Conservation (phyloP, 2,113 vertebrate species). For the Glaucomys volans region DNA sequence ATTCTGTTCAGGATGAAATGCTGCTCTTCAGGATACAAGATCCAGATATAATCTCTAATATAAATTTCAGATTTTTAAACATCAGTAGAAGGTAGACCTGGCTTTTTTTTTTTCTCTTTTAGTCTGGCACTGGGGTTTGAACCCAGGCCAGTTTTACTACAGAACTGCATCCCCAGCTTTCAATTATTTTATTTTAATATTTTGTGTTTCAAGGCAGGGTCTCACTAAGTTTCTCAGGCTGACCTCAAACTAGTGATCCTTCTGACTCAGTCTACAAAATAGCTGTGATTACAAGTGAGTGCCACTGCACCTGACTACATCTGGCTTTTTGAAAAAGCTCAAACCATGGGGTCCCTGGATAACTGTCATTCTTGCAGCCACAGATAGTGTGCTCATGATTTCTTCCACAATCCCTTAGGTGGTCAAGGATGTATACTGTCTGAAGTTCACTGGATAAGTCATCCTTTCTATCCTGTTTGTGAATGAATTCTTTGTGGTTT, state of each 20-base stretch:
- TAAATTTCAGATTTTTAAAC: not conserved
- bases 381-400: not conserved
- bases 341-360: not conserved
- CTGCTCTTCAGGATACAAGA: not conserved
- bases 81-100: not conserved
- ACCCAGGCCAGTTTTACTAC: no score
- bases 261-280: no score
- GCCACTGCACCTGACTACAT: not conserved
- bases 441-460: not conserved
- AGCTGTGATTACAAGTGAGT: no score
- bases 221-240: no score
- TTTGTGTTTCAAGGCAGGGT: no score
- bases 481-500: not conserved
- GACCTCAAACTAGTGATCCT: no score
- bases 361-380: not conserved
- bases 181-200: no score
- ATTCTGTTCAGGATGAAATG: not conserved
- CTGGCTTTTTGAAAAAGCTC: not conserved
- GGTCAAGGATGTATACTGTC: not conserved
- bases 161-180: no score
- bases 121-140: no score
- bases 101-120: no score
- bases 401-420: not conserved
- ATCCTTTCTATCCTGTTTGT: not conserved
- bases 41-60: not conserved